phyloP scores from a whole-genome alignment of 2,888 invertebrate genomes.

The Pandemis heparana region DNA sequence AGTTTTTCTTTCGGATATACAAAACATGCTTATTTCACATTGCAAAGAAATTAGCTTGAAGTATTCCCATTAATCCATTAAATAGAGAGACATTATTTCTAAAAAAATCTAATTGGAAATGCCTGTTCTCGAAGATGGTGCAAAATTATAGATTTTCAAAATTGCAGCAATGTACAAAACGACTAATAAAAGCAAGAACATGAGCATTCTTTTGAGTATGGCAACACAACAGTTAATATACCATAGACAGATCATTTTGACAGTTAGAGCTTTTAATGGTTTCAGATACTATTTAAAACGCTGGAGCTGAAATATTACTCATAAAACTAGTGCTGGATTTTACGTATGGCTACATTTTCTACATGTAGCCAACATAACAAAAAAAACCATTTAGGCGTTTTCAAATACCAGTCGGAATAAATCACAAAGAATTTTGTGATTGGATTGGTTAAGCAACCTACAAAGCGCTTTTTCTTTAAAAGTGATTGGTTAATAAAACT shows the following conservation, averaged over 20 bases:
- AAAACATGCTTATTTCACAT: too few relatives aligned
- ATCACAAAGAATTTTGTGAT: background rate
- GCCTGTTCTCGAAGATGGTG: too few relatives aligned
- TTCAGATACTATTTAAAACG: background rate
- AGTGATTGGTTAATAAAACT: constrained; percentile 5
- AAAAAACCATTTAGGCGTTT: background rate
- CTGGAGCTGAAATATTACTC: background rate
- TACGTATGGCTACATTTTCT: constrained; percentile 1
- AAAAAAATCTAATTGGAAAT: too few relatives aligned
- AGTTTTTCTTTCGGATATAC: too few relatives aligned
- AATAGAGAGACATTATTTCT: too few relatives aligned
- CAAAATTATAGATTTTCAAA: too few relatives aligned
- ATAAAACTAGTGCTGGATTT: background rate
- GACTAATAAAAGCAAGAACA: background rate
- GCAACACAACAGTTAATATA: background rate
- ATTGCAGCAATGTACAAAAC: too few relatives aligned
- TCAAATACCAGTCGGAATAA: background rate
- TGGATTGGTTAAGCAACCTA: constrained; percentile 5
- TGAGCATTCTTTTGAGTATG: background rate
- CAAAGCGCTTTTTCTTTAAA: background rate
- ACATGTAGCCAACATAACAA: constrained; percentile 13
- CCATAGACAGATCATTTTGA: constrained; percentile 10
- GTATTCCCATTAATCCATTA: too few relatives aligned
- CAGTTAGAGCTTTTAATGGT: background rate
- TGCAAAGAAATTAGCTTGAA: too few relatives aligned